phyloP scores from a whole-genome alignment of 2,888 invertebrate genomes.

The Tigriopus californicus region DNA sequence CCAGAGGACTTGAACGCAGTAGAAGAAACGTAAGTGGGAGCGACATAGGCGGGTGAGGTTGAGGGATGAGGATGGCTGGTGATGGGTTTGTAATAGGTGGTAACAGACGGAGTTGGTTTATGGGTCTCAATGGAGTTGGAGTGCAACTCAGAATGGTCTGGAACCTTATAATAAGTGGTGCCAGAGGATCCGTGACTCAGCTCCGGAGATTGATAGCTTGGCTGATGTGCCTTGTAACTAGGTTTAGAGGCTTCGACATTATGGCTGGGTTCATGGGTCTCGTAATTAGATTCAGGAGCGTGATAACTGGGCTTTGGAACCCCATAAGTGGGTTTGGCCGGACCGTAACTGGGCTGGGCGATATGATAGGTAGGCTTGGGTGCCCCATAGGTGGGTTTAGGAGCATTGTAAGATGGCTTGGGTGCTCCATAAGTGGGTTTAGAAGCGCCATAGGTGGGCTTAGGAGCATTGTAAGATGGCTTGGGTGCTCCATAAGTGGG shows the following conservation, averaged over 20 bases:
- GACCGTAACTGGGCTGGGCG: background rate
- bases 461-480: background rate
- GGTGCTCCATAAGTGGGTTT: background rate
- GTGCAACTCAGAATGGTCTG: too few relatives aligned
- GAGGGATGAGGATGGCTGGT: too few relatives aligned
- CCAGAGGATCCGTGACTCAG: too few relatives aligned
- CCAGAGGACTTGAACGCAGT: too few relatives aligned
- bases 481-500: background rate
- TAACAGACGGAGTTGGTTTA: too few relatives aligned
- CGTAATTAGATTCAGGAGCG: background rate
- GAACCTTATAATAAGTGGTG: too few relatives aligned
- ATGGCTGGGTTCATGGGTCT: background rate
- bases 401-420: background rate
- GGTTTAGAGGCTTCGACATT: background rate
- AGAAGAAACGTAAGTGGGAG: too few relatives aligned
- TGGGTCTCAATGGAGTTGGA: too few relatives aligned
- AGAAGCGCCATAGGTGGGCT: background rate
- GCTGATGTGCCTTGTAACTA: background rate
- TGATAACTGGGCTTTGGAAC: background rate
- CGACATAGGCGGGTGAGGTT: too few relatives aligned
- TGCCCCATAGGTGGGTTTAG: background rate
- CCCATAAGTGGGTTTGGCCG: background rate
- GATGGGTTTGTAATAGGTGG: too few relatives aligned
- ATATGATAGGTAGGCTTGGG: background rate
- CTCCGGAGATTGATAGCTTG: background rate